Evolutionary conservation across 2,888 invertebrate species (phyloP).

Genomic region (Anorthoa munda): DNA sequence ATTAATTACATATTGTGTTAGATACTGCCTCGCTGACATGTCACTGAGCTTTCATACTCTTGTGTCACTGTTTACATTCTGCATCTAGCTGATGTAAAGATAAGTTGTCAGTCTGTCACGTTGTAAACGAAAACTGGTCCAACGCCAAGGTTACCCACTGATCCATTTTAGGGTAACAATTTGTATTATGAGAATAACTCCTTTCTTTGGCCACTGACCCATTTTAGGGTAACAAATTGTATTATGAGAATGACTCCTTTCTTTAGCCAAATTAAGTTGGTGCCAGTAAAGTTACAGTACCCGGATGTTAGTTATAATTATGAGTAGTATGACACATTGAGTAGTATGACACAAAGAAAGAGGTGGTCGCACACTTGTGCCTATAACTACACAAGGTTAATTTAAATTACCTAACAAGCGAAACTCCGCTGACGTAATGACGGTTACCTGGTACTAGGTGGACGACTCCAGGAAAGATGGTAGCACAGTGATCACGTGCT

Average conservation of each 20-base stretch:
- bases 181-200: neutral
- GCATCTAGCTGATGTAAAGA: slow-evolving; percentile 32
- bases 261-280: neutral
- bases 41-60: slow-evolving; percentile 24
- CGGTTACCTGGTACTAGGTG: too few relatives aligned
- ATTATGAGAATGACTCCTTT: neutral
- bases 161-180: slow-evolving; percentile 27
- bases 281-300: neutral
- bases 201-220: slow-evolving; percentile 29
- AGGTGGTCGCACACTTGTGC: neutral
- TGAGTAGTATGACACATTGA: neutral
- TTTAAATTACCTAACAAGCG: too few relatives aligned
- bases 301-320: neutral
- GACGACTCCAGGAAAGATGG: too few relatives aligned
- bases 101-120: slow-evolving; percentile 45
- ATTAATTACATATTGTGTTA: neutral
- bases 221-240: slow-evolving; percentile 13
- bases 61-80: slow-evolving; percentile 8
- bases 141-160: slow-evolving; percentile 26
- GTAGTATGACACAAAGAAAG: neutral
- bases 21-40: slow-evolving; percentile 2
- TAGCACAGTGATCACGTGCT: too few relatives aligned
- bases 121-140: slow-evolving; percentile 20
- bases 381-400: too few relatives aligned
- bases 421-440: too few relatives aligned